Base-by-base conservation (phyloP, 2,888 invertebrate genomes). In the Digitonthophagus gazella region DNA sequence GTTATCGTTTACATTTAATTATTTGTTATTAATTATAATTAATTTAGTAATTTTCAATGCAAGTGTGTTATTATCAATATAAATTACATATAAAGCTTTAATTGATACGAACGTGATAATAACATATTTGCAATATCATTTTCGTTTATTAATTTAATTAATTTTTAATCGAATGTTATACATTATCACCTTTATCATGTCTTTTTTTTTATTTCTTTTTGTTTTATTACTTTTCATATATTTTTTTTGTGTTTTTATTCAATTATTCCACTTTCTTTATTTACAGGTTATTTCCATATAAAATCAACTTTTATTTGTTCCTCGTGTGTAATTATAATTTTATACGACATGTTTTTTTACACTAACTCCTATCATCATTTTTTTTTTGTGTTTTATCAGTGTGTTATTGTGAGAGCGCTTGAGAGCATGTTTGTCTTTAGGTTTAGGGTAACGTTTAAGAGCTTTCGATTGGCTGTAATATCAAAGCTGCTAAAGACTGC, bases 341-440 rank as follows among this genome's bases (percentile, higher is more conserved):
- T 74, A 63, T 67, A 58, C n/a, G n/a, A n/a, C 65, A 57, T 68
- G 63, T 67, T 44, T 44, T 15, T 61, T 16, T 8, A 61, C 61
- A 61, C 61, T 61, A 61, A 61, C 61, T 61, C 14, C 18, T 61
- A 15, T 61, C 61, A 16, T 61, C 15, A 68, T 70, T 71, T 71
- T 72, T 64, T 15, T 64, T 72, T 75, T 69, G 73, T 76, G 76
- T 77, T 75, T 76, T 75, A 79, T 80, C 79, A 80, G 79, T 71
- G 73, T 72, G 71, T 73, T 69, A 69, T 5, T 63, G 56, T 63
- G 67, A 67, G 22, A 64, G 68, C 61, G 58, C 72, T 58, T 79
- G 81, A 78, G 79, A 77, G 82, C 81, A 81, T 80, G 82, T 78
- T 78, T 82, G 82, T 82, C 82, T 82, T 82, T 80, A 80, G 81